Evolutionary conservation across 2,888 invertebrate species (phyloP), one percentile per base, ranked within the genome.

Genomic region (Chaetogeoica ovagalla): DNA sequence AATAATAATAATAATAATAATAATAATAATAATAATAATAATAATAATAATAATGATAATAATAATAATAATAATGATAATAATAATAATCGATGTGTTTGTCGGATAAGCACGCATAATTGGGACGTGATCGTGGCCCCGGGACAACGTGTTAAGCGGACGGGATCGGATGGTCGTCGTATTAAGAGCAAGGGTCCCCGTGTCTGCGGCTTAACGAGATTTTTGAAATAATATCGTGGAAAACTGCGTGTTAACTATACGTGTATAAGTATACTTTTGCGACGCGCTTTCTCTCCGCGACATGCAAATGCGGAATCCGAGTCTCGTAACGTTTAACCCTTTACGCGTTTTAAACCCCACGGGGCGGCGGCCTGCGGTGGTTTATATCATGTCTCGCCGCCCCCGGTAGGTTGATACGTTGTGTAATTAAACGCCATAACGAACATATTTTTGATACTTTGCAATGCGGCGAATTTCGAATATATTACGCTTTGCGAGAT

Each of bases 401-500:
- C 9, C 59, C 3, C 21, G 9, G 9, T 30, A 57, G 37, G n/a
- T n/a, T n/a, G n/a, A n/a, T n/a, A 57, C 55, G 17, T 9, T 11
- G 63, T 39, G 65, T 55, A 74, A 74, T 74, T 74, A 65, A 74
- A 74, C 74, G 39, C 55, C 63, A 65, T 57, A 21, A 5, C 52
- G 62, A 37, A 63, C 57, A n/a, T 52, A 52, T 37, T 48, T 48
- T 48, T 30, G 30, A 15, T 9, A 1, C 52, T 30, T 30, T 13
- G 63, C 30, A 30, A 19, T 30, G 5, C 21, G 48, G 37, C 37
- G 30, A 62, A 23, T 21, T 37, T 37, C 30, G 37, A 55, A 55
- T 39, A 63, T 15, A n/a, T 52, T 30, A 30, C 30, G 19, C 3
- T 43, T 43, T 43, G 9, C 43, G 1, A 4, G 43, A 43, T 9